Base-by-base conservation (phyloP, 2,888 invertebrate genomes). In the Ochropacha duplaris region DNA sequence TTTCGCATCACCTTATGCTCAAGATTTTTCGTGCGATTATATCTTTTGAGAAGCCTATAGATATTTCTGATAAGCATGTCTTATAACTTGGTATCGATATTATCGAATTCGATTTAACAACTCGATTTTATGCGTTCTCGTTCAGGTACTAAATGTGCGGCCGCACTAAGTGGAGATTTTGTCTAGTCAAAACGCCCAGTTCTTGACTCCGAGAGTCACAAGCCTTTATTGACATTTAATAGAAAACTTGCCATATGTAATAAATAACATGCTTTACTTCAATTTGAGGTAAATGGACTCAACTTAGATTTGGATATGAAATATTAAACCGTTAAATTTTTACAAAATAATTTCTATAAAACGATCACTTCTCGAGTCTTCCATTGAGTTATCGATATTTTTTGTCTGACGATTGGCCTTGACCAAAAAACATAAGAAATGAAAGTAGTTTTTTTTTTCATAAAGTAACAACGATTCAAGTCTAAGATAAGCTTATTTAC, bases 171-270 rank as follows among this genome's bases (percentile, higher is more conserved):
- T 11, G 52, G 34, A 52, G 34, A 31, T 52, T 52, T 62, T 73
- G 70, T 78, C 78, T 78, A 78, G 78, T 78, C 78, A 68, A 54
- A 57, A 62, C 62, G 69, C 22, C 68, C 69, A 68, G 71, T 66
- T 49, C 65, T 71, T 64, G 64, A 19, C 52, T 31, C 19, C 26
- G n/a, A 8, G 16, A 12, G 16, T 50, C 2, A 50, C n/a, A 50
- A 16, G 19, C 22, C 19, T 11, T 31, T 28, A 31, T 16, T 19
- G 16, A 50, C 12, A 2, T 14, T 34, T 12, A 14, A 34, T 34
- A 52, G 22, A 49, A 64, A 51, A 62, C 56, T 74, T 65, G 60
- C 64, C 51, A 59, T 60, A 62, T 54, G 26, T 49, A 69, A 58
- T 52, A 26, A n/a, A 28, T 50, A 6, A 12, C 0, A 31, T 22